Evolutionary conservation across 2,888 invertebrate genomes (phyloP), one percentile per base, ranked within the genome.

Genomic region (Aelia acuminata): DNA sequence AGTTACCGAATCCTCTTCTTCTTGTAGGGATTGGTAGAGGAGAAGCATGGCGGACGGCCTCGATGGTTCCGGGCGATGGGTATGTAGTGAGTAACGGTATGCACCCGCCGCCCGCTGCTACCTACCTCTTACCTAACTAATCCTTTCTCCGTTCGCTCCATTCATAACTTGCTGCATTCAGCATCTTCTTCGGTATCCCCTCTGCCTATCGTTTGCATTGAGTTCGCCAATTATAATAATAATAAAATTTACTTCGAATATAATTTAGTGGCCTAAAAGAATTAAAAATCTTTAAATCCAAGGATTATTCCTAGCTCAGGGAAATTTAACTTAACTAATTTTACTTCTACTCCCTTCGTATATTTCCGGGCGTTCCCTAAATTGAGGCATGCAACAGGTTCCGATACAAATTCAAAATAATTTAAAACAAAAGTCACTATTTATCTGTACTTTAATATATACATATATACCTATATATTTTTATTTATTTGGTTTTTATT

Each of bases 151-250:
- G 43, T 80, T 43, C 80, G 39, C 80, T 80, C 43, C 80, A 80
- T 80, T 80, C 80, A 80, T 80, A 80, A 80, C 63, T 70, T 20
- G 18, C 63, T 70, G 20, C 63, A 70, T 70, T 70, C 35, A 70
- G 63, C 5, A 18, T 0, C 63, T 70, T 70, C 63, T 70, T 70
- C 63, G 35, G n/a, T 13, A 13, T 1, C 3, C 26, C 4, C 13
- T 57, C 26, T 57, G 4, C 10, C 10, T 43, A 43, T 26, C 3
- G 18, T 35, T 3, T 15, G 5, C 1, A 4, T 10, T 31, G 0
- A 20, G 3, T 63, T 3, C 5, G 2, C 20, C 20, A 4, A 7
- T 4, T 31, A 18, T 7, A 57, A 57, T 18, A n/a, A n/a, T n/a
- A n/a, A n/a, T n/a, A n/a, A 20, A 70, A 70, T 35, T 70, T 35